Conservation (phyloP, 2,888 invertebrate genomes). For the Ophion slaviceki region DNA sequence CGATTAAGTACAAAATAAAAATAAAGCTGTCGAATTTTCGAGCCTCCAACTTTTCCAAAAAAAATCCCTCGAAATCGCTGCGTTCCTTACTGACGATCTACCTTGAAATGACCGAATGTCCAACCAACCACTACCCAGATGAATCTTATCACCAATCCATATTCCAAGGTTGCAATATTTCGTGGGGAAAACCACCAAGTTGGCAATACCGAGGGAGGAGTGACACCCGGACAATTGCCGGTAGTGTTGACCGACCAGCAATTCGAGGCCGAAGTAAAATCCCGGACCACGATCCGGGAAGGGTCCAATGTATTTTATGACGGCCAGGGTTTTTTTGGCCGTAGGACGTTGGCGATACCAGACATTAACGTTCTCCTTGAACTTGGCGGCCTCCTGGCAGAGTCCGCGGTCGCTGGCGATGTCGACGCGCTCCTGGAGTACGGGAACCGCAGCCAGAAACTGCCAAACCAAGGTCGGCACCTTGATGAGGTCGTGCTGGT, state of each 20-base stretch:
- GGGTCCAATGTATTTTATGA: constrained; percentile 85
- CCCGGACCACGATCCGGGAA: constrained; percentile 85
- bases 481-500: constrained; percentile 73
- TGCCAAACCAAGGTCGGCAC: constrained; percentile 83
- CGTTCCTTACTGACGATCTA: too few species aligned
- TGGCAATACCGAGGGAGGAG: too few species aligned
- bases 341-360: constrained; percentile 71
- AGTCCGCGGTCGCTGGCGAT: constrained; percentile 83
- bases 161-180: neutral
- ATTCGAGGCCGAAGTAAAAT: constrained; percentile 85
- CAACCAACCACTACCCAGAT: neutral
- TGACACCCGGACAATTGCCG: neutral
- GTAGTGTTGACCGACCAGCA: constrained; percentile 79
- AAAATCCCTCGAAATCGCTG: too few species aligned
- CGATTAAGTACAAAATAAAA: too few species aligned
- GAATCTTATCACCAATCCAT: neutral
- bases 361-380: constrained; percentile 74
- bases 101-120: neutral
- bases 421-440: constrained; percentile 84
- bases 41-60: too few species aligned
- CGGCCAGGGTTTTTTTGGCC: constrained; percentile 73
- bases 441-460: constrained; percentile 84
- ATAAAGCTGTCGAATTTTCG: too few species aligned
- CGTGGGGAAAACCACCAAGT: neutral
- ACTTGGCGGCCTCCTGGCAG: constrained; percentile 82